phyloP scores from a whole-genome alignment of 2,888 invertebrate species.

The Himalopsyche japonica region DNA sequence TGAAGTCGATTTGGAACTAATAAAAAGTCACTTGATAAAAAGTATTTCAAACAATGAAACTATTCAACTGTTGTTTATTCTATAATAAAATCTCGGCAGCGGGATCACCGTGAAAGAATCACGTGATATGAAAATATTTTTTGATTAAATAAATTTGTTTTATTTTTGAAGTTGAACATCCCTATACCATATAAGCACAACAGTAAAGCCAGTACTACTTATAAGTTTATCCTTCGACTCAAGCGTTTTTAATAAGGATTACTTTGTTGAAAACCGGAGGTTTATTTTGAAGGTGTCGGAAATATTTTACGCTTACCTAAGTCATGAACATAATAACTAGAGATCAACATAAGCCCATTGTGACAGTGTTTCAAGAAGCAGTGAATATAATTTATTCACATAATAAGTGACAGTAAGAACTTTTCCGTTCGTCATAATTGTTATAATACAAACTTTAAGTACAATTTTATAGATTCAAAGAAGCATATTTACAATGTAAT shows the following conservation, averaged over 20 bases:
- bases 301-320: slow-evolving; percentile 8
- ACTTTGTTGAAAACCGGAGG: slow-evolving; percentile 2
- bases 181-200: background rate
- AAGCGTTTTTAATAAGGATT: slow-evolving; percentile 18
- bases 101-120: too few species aligned
- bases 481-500: background rate
- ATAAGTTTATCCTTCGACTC: slow-evolving; percentile 5
- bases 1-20: too few species aligned
- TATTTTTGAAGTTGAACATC: background rate
- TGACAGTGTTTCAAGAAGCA: background rate
- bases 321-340: background rate
- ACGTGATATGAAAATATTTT: too few species aligned
- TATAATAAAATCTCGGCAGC: too few species aligned
- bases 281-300: slow-evolving; percentile 6
- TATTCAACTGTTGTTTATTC: too few species aligned
- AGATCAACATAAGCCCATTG: background rate
- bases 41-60: too few species aligned
- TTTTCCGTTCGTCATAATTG: background rate
- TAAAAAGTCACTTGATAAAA: too few species aligned
- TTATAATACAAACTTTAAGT: background rate
- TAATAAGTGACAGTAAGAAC: background rate
- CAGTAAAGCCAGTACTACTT: background rate
- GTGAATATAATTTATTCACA: background rate
- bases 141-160: background rate
- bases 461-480: background rate